Conservation (phyloP, 2,797 vertebrate species). For the Coilia nasus region DNA sequence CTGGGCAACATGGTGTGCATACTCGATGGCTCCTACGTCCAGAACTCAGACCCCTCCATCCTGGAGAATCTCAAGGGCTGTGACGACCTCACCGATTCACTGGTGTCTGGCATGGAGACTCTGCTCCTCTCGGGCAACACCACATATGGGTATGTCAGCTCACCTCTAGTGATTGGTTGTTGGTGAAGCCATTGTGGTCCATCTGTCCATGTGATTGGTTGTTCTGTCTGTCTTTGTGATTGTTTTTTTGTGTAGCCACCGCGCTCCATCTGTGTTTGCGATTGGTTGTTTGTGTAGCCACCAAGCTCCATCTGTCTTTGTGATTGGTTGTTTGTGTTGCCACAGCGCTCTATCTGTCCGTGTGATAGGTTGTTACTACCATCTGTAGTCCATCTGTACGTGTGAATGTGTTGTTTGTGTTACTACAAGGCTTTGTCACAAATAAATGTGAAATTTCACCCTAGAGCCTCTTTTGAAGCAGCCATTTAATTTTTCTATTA, state of each 20-base stretch:
- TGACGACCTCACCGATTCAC: slow-evolving; percentile 37
- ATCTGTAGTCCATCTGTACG: too few relatives aligned
- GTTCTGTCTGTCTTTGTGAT: background rate
- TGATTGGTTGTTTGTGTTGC: background rate
- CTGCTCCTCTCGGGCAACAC: slow-evolving; percentile 60
- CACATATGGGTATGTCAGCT: slow-evolving; percentile 59
- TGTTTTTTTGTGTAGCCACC: background rate
- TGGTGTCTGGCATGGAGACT: slow-evolving; percentile 54
- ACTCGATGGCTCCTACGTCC: slow-evolving; percentile 63
- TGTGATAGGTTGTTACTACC: too few relatives aligned
- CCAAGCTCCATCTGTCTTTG: too few relatives aligned
- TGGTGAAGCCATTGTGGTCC: background rate
- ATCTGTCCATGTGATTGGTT: too few relatives aligned
- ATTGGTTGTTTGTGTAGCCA: background rate
- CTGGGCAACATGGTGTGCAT: slow-evolving; percentile 76
- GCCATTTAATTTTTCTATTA: too few relatives aligned
- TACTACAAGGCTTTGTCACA: background rate
- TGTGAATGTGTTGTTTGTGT: background rate
- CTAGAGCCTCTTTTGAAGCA: too few relatives aligned
- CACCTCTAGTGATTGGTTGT: background rate
- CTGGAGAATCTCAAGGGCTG: slow-evolving; percentile 72
- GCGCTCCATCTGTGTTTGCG: too few relatives aligned
- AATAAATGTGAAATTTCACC: too few relatives aligned
- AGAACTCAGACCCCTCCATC: slow-evolving; percentile 65
- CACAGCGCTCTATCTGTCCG: too few relatives aligned